Evolutionary conservation across 2,888 invertebrate species (phyloP).

Genomic region (Tipula lateralis): DNA sequence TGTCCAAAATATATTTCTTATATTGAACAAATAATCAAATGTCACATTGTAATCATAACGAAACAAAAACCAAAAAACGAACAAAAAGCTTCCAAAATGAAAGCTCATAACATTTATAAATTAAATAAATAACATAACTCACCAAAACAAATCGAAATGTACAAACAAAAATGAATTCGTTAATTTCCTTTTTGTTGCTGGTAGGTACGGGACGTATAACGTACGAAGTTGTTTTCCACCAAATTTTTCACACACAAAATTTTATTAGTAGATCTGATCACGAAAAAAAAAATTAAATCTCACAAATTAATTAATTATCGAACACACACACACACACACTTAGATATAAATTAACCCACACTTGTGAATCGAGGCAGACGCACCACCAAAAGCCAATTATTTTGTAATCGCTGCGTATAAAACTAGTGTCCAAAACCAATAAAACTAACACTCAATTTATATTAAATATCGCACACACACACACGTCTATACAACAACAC

Average conservation of each 20-base stretch:
- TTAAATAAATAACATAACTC: not conserved
- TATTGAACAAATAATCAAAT: not conserved
- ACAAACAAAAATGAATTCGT: not conserved
- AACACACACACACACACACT: not conserved
- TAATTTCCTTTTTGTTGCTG: constrained; percentile 3
- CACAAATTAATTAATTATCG: not conserved
- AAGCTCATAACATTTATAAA: not conserved
- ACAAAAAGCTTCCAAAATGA: not conserved
- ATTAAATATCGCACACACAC: not conserved
- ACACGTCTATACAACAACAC: not conserved
- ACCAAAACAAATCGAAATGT: not conserved
- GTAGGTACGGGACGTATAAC: not conserved
- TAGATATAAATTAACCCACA: not conserved
- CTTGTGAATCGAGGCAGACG: not conserved
- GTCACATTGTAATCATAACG: not conserved
- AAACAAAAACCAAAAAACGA: not conserved
- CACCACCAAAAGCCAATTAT: not conserved
- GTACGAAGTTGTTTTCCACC: not conserved
- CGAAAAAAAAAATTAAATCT: not conserved
- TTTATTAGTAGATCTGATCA: not conserved
- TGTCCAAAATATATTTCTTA: not conserved
- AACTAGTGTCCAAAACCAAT: not conserved
- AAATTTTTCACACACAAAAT: not conserved
- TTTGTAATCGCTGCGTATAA: not conserved
- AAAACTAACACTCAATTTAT: not conserved